Percentiles rank a stretch among this genome's conserved stretches.
phyloP scores from a whole-genome alignment of 2,888 invertebrate species.

The Argynnis bischoffii region DNA sequence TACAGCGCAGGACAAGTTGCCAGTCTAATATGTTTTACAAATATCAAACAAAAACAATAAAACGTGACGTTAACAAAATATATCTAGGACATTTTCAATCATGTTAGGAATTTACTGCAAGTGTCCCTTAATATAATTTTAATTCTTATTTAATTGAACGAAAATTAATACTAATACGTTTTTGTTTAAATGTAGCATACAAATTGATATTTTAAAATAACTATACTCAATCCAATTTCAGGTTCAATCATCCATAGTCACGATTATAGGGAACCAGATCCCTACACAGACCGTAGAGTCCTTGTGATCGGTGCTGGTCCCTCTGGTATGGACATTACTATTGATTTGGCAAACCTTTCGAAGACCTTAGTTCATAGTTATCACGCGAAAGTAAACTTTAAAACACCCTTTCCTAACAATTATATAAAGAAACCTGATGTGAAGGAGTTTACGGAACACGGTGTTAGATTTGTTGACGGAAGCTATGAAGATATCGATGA shows the following conservation, averaged over 20 bases:
- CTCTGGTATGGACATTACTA: constrained; percentile 88
- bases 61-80: too few relatives aligned
- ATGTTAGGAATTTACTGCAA: too few relatives aligned
- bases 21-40: too few relatives aligned
- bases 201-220: not conserved
- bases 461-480: constrained; percentile 83
- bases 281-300: constrained; percentile 82
- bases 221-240: constrained; percentile 47
- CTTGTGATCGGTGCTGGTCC: constrained; percentile 87
- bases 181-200: too few relatives aligned
- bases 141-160: too few relatives aligned
- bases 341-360: constrained; percentile 81
- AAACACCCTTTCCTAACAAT: constrained; percentile 70
- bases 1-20: too few relatives aligned
- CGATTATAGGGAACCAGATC: constrained; percentile 85
- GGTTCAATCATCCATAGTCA: constrained; percentile 88
- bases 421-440: constrained; percentile 79
- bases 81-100: too few relatives aligned
- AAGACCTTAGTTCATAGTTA: constrained; percentile 77
- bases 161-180: too few relatives aligned
- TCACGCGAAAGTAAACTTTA: constrained; percentile 65
- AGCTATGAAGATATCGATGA: constrained; percentile 83
- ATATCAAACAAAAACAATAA: too few relatives aligned
- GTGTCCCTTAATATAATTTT: too few relatives aligned
- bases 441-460: constrained; percentile 72